These are phyloP conservation scores for Parasteatoda tepidariorum DNA, from an alignment of 1,140 invertebrate genomes.

Conservation along the genomic window DNA sequence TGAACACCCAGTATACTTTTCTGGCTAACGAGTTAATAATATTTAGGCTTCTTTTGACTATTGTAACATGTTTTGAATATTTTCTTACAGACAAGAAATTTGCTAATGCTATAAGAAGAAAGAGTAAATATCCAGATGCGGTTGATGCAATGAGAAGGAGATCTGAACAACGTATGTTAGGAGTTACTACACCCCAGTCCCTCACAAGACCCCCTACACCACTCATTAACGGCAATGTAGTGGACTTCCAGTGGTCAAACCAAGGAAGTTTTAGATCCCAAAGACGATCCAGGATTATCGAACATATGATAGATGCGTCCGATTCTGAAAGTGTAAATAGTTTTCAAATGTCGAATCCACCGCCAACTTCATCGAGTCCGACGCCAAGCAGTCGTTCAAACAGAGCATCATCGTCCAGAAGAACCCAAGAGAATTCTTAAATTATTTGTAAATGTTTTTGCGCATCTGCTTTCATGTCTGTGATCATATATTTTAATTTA, in stretches of 20 bases:
- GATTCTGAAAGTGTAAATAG: constrained; percentile 21
- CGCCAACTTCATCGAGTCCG: not conserved
- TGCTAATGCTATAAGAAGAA: not conserved
- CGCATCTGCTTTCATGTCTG: too few relatives aligned
- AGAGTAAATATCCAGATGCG: constrained; percentile 19
- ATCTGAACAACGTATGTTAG: not conserved
- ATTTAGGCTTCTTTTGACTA: too few relatives aligned
- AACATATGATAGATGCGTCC: not conserved
- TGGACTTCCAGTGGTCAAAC: not conserved
- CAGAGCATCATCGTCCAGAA: not conserved
- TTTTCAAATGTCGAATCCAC: not conserved
- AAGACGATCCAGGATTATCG: not conserved
- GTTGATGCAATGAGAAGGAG: constrained; percentile 12
- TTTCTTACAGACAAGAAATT: constrained; percentile 18
- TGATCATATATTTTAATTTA: too few relatives aligned
- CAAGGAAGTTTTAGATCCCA: not conserved
- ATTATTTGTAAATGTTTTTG: too few relatives aligned
- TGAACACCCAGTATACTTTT: too few relatives aligned
- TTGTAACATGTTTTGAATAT: not conserved
- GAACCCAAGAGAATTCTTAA: too few relatives aligned
- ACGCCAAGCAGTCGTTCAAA: not conserved
- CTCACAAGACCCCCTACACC: not conserved
- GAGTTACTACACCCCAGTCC: not conserved
- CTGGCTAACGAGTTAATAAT: too few relatives aligned
- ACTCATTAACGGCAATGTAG: not conserved